Percentiles rank a stretch among this genome's conserved stretches.
phyloP scores from a whole-genome alignment of 2,888 invertebrate genomes.

The Bombylius major region DNA sequence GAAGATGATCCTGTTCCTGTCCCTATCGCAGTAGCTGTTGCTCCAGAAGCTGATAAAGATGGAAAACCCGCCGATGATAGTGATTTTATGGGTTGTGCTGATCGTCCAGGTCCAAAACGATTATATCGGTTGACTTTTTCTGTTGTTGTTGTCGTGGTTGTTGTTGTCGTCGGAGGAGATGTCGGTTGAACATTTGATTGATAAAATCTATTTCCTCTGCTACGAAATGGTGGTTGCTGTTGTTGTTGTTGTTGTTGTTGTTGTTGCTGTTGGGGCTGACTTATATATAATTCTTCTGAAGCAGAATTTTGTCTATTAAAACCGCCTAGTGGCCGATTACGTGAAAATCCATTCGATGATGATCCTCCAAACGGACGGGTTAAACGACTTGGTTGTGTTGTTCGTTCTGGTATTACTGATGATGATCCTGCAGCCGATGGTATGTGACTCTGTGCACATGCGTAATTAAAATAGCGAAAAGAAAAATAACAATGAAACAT shows the following conservation, averaged over 20 bases:
- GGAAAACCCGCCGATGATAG: slow-evolving; percentile 19
- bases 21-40: too few species aligned
- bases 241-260: slow-evolving; percentile 13
- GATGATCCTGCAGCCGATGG: background rate
- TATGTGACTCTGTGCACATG: background rate
- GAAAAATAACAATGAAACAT: too few species aligned
- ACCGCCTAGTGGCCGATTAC: slow-evolving; percentile 20
- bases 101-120: slow-evolving; percentile 22
- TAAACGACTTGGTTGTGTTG: slow-evolving; percentile 15
- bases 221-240: slow-evolving; percentile 26
- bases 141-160: slow-evolving; percentile 13
- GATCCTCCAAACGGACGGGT: slow-evolving; percentile 21
- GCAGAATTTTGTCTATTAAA: slow-evolving; percentile 8
- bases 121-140: slow-evolving; percentile 23
- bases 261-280: slow-evolving; percentile 7
- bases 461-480: too few species aligned
- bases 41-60: slow-evolving; percentile 2
- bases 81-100: background rate
- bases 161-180: slow-evolving; percentile 16
- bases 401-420: background rate
- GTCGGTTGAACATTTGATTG: slow-evolving; percentile 23
- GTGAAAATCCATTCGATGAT: slow-evolving; percentile 20
- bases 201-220: slow-evolving; percentile 27
- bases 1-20: slow-evolving; percentile 13
- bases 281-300: slow-evolving; percentile 12